These are phyloP conservation scores for Pantherophis alleghaniensis DNA, from an alignment of 2,797 vertebrate genomes.

Conservation along the genomic window DNA sequence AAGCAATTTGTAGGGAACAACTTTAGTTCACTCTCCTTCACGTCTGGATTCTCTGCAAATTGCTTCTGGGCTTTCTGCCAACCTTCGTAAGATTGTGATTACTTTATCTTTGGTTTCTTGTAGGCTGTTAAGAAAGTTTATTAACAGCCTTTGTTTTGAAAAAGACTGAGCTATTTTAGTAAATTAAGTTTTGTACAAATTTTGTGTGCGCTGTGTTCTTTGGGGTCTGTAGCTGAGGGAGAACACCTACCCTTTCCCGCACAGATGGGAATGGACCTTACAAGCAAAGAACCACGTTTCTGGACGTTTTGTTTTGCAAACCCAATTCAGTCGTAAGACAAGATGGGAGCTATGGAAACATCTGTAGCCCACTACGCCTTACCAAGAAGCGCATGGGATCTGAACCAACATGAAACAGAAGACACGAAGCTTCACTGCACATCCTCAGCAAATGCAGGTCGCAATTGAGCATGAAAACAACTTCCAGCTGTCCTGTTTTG, in stretches of 20 bases:
- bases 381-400: not conserved
- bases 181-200: too few species aligned
- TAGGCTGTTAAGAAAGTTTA: too few species aligned
- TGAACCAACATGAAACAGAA: not conserved
- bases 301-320: conserved; percentile 7
- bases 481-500: conserved; percentile 35
- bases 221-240: too few species aligned
- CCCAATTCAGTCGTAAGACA: conserved; percentile 11
- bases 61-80: too few species aligned
- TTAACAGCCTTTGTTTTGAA: too few species aligned
- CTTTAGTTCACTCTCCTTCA: too few species aligned
- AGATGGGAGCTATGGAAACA: conserved; percentile 11
- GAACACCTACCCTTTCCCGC: not conserved
- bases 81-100: too few species aligned
- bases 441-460: conserved; percentile 16
- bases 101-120: too few species aligned
- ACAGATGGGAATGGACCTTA: not conserved
- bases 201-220: too few species aligned
- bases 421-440: conserved; percentile 34
- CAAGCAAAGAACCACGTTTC: not conserved
- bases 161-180: too few species aligned
- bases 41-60: too few species aligned
- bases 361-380: conserved; percentile 9
- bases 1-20: too few species aligned
- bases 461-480: conserved; percentile 19